Base-by-base conservation (phyloP, 2,113 vertebrate species). In the Microcebus griseorufus region DNA sequence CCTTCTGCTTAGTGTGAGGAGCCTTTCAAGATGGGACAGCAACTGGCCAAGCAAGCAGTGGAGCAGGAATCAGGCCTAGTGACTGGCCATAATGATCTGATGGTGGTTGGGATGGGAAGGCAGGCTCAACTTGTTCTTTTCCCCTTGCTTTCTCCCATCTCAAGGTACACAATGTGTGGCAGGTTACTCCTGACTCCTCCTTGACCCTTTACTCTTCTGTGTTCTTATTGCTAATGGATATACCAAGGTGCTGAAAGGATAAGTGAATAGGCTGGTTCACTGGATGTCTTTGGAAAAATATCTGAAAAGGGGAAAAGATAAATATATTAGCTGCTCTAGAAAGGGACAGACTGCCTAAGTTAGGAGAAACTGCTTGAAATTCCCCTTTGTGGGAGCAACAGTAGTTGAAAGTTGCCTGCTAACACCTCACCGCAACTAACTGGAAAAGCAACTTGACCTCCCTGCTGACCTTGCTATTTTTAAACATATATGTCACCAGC, bases 401-500 rank as follows among this genome's bases (percentile, higher is more conserved):
- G 22, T 91, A 27, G 45, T 79, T 94, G 27, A 80, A 88, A 80
- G 55, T 62, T 83, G 75, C 29, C 62, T 78, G 51, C 55, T 62
- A 78, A 67, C 53, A 45, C 65, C n/a, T 90, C 53, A 45, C 72
- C 48, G 83, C 45, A 75, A 6, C 27, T 62, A 62, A 70, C 90
- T 58, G 34, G 48, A 82, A 72, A 84, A 93, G 76, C 55, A 93
- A 79, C 84, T 64, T 96, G 39, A 88, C 65, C 65, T 55, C 53
- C 13, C 23, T 17, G 58, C 62, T 25, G 17, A 81, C 79, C 67
- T 82, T 45, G 67, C 89, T 94, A 90, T 95, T 96, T 96, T 93
- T 96, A 97, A 92, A 72, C 58, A 25, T 12, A 45, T 3, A 2
- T 39, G 37, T 78, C 37, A 32, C 76, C 85, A 62, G 55, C 79